Base-by-base conservation (phyloP, 1,140 invertebrate genomes). In the Hydropsyche tenuis region DNA sequence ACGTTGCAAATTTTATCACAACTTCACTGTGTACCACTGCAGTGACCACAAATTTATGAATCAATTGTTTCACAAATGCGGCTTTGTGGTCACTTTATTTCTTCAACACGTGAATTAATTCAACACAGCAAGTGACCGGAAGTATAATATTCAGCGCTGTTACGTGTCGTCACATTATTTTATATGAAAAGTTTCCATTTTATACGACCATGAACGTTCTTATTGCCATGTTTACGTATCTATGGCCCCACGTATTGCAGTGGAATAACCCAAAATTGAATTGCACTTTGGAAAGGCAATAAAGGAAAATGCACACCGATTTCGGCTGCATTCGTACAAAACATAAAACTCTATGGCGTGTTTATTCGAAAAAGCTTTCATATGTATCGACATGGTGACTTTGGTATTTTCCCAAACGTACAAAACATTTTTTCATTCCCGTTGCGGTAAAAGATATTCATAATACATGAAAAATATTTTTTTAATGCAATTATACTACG, bases 301-400 rank as follows among this genome's bases (percentile, higher is more conserved):
- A 53, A 53, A 53, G 16, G 48, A 16, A 53, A 53, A 53, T 53
- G 48, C 48, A 53, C 48, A 53, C 48, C 48, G 48, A 53, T 53
- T 53, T 53, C 16, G 48, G 48, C 20, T 4, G 20, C 48, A 53
- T 53, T 18, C 20, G 48, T 53, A 53, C 7, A 37, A 53, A 4
- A 48, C 16, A 48, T 48, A 18, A 14, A 53, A 7, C 9, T 18
- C 5, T 53, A 53, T 18, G 18, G 48, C 20, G 1, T 18, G 48
- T 53, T 18, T 20, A 20, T 53, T 53, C 48, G 30, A 9, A 37
- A 37, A 37, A 37, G 46, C 46, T 51, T 51, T 51, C 46, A 14
- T 51, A 14, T 5, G 14, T 51, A 51, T 16, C 46, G 46, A n/a
- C 14, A 51, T 14, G 46, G 4, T 4, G 14, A 16, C 14, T 51